Conservation (phyloP, 1,140 invertebrate species). For the Brachionus plicatilis region DNA sequence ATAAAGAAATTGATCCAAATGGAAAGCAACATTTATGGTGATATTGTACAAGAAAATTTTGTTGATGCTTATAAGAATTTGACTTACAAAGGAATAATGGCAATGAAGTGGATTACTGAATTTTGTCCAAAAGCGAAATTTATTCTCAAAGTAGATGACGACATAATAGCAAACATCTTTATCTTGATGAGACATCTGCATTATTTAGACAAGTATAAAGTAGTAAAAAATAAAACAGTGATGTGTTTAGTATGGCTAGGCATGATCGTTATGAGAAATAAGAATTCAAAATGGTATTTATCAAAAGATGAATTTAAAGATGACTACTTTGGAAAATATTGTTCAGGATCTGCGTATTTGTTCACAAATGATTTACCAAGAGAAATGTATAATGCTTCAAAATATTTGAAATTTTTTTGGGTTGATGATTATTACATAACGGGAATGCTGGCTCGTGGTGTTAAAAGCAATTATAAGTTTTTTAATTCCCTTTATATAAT, state of each 20-base stretch:
- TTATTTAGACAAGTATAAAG: background rate
- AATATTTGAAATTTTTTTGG: constrained; percentile 56
- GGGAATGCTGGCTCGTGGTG: constrained; percentile 52
- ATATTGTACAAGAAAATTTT: constrained; percentile 56
- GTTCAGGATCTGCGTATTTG: constrained; percentile 51
- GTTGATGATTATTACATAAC: constrained; percentile 60
- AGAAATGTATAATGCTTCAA: constrained; percentile 45
- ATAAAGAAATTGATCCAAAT: constrained; percentile 57
- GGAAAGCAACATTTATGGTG: constrained; percentile 61
- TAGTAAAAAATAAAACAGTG: constrained; percentile 42
- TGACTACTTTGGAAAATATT: constrained; percentile 55
- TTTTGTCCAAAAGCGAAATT: constrained; percentile 63
- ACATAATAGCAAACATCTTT: constrained; percentile 43
- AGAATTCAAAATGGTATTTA: constrained; percentile 48
- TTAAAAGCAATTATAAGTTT: constrained; percentile 41
- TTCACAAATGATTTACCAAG: constrained; percentile 18
- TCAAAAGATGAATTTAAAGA: constrained; percentile 46
- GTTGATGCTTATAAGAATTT: constrained; percentile 73
- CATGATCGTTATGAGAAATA: constrained; percentile 50
- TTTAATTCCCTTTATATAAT: constrained; percentile 35
- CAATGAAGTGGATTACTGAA: constrained; percentile 66
- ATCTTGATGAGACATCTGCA: constrained; percentile 17
- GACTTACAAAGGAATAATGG: constrained; percentile 81
- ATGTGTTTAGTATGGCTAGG: constrained; percentile 50
- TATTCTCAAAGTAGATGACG: constrained; percentile 71